phyloP scores from a whole-genome alignment of 2,797 vertebrate species.

The Phoebastria nigripes region DNA sequence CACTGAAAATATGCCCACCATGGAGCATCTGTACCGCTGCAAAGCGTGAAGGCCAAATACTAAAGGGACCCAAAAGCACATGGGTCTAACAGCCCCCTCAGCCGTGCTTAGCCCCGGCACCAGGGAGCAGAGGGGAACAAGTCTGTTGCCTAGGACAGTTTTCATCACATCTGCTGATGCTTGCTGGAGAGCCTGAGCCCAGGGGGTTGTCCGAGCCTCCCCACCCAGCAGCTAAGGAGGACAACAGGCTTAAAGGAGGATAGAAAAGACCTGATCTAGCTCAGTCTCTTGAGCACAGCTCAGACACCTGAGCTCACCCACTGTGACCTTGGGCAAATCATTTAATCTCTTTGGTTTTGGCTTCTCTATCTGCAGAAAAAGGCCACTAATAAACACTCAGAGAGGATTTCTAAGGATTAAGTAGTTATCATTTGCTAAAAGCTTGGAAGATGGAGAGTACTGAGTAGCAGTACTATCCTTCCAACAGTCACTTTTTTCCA shows the following conservation, averaged over 20 bases:
- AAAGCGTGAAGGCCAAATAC: rapidly evolving
- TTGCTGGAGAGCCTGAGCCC: background rate
- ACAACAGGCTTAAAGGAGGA: background rate
- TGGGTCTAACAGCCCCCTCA: background rate
- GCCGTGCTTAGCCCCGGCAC: rapidly evolving
- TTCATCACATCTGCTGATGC: background rate
- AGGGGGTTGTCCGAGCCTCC: background rate
- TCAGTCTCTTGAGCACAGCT: background rate
- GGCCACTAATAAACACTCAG: background rate
- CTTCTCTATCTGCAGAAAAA: conserved; percentile 1
- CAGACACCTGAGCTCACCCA: conserved; percentile 35
- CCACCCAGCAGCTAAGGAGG: background rate
- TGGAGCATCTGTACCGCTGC: background rate
- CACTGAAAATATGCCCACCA: too few relatives aligned
- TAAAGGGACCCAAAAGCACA: background rate
- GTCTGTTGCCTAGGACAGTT: background rate
- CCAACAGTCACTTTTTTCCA: background rate
- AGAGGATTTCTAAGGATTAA: conserved; percentile 8
- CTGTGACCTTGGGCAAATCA: conserved; percentile 29
- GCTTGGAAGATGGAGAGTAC: background rate
- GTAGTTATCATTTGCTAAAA: background rate
- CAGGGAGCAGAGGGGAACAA: background rate
- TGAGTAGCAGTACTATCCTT: background rate
- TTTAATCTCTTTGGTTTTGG: conserved; percentile 28
- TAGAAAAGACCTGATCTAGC: background rate